Evolutionary conservation across 2,888 invertebrate genomes (phyloP), one percentile per base, ranked within the genome.

Genomic region (Argynnis bischoffii): DNA sequence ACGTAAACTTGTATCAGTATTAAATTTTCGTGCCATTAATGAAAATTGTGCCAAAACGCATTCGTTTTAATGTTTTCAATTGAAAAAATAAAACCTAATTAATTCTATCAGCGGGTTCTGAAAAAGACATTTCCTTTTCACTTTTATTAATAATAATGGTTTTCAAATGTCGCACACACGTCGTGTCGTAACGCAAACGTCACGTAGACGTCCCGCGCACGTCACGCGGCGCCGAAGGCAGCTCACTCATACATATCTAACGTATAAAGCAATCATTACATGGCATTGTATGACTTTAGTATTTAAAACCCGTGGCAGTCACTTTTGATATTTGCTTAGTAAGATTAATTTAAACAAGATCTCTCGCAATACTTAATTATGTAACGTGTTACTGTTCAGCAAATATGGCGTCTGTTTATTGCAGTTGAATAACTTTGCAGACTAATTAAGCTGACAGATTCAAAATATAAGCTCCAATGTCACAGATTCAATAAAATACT

Each of bases 231-330:
- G 81, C 78, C 81, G 70, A 74, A 76, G 75, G 75, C 71, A 76
- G 81, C 85, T 86, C 84, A 78, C 78, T 77, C 85, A 84, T 87
- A 91, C 91, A 92, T 92, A 92, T 92, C 91, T 87, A 85, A 88
- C 82, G 78, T 82, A 81, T 82, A 80, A 79, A 90, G 91, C 91
- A 91, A 92, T 90, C 91, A 87, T 86, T 80, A 82, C 80, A 82
- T 85, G 86, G 82, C 84, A 83, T 80, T 84, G 81, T 85, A 81
- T 85, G 83, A 85, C 83, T 85, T 18, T 60, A 70, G 83, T 86
- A 87, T 75, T 77, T 72, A 78, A 67, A 77, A 79, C 77, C 69
- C 77, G 77, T 77, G 78, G 73, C 73, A 69, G 70, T 67, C 69
- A 55, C 18, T 59, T 73, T 67, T 75, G 67, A 75, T 77, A 47